Conservation (phyloP, 2,797 vertebrate genomes). For the Cynodonichthys magdalenae region DNA sequence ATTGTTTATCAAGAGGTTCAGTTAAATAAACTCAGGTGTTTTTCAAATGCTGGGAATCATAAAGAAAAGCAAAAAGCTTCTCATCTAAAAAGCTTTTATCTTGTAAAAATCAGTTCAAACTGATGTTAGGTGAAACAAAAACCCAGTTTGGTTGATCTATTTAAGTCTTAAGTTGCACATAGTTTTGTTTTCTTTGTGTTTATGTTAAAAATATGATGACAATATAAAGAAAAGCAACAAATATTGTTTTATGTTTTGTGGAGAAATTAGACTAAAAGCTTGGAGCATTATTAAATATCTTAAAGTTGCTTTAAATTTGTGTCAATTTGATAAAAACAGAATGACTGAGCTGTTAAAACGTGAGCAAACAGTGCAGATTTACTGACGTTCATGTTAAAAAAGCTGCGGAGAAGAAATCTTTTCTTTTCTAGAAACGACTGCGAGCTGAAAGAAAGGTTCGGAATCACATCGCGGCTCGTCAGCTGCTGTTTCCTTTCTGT, state of each 20-base stretch:
- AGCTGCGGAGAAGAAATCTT: too few relatives aligned
- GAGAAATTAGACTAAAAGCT: not conserved
- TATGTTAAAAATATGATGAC: not conserved
- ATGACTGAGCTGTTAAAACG: not conserved
- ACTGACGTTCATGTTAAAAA: too few relatives aligned
- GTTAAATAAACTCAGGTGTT: not conserved
- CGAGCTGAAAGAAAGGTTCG: slow-evolving; percentile 18
- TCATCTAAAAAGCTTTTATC: not conserved
- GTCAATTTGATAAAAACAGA: not conserved
- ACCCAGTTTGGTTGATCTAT: not conserved
- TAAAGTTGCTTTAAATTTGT: not conserved
- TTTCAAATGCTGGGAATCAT: not conserved
- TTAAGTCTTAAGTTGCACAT: not conserved
- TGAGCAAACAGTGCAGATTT: too few relatives aligned
- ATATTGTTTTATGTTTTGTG: not conserved
- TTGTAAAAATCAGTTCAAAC: not conserved
- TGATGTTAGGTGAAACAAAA: not conserved
- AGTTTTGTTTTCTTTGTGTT: not conserved
- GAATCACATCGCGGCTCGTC: slow-evolving; percentile 6
- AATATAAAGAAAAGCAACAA: not conserved
- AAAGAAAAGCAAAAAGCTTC: not conserved
- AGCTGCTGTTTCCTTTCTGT: slow-evolving; percentile 27
- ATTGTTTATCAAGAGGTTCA: slow-evolving; percentile 21
- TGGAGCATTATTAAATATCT: not conserved
- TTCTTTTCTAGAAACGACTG: slow-evolving; percentile 1